These are phyloP conservation scores for Atta texana DNA, from an alignment of 1,140 invertebrate species.

Conservation along the genomic window DNA sequence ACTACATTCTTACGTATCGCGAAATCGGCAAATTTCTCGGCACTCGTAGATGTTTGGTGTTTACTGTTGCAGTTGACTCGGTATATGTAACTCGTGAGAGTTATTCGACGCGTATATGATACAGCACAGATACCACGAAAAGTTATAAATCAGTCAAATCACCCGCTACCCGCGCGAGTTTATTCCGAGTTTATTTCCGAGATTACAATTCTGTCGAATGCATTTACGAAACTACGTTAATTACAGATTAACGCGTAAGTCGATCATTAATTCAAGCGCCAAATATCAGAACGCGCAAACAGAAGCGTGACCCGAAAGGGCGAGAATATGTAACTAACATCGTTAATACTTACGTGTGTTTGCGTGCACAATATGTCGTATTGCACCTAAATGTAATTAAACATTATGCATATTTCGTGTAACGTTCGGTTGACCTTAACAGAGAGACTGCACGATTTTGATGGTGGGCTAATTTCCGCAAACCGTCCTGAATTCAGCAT, in stretches of 20 bases:
- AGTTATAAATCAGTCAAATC: conserved; percentile 33
- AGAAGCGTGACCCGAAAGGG: background rate
- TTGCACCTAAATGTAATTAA: conserved; percentile 51
- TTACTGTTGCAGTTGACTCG: conserved; percentile 13
- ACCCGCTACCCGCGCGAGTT: background rate
- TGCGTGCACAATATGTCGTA: conserved; percentile 27
- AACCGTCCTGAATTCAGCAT: background rate
- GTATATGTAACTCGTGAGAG: conserved; percentile 4
- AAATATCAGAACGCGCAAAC: conserved; percentile 26
- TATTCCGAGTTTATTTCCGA: conserved; percentile 15
- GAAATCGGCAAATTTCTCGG: conserved; percentile 23
- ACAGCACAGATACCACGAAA: conserved; percentile 14
- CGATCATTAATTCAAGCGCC: conserved; percentile 42
- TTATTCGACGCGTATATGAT: conserved; percentile 31
- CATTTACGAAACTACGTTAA: background rate
- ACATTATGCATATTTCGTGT: conserved; percentile 14
- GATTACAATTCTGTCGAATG: conserved; percentile 15
- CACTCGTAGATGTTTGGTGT: conserved; percentile 21
- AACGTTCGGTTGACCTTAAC: conserved; percentile 21
- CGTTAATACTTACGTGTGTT: conserved; percentile 54
- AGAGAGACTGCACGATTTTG: background rate
- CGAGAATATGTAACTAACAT: conserved; percentile 31
- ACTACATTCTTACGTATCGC: background rate
- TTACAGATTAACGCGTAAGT: conserved; percentile 39
- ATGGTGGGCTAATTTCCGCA: background rate